Evolutionary conservation across 2,797 vertebrate genomes (phyloP).

Genomic region (Poecile montanus): DNA sequence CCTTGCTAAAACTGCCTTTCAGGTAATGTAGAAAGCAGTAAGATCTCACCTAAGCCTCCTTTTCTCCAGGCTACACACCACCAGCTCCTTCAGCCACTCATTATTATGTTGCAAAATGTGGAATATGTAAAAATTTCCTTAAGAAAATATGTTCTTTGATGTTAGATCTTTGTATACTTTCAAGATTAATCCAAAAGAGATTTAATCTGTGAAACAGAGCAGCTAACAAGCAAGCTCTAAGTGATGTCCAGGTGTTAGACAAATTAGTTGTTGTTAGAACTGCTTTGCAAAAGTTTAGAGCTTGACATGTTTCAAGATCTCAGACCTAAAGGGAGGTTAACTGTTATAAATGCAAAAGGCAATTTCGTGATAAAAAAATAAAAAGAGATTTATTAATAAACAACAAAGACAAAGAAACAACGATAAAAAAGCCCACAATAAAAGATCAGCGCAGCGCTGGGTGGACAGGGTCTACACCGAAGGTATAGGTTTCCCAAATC

Average conservation of each 20-base stretch:
- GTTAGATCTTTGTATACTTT: background rate
- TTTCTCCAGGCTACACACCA: background rate
- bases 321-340: background rate
- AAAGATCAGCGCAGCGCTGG: too few relatives aligned
- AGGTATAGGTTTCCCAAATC: too few relatives aligned
- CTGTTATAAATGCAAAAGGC: too few relatives aligned
- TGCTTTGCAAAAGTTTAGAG: background rate
- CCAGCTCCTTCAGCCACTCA: background rate
- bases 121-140: background rate
- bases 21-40: background rate
- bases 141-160: background rate
- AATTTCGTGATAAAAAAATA: too few relatives aligned
- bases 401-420: too few relatives aligned
- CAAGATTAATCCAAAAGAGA: background rate
- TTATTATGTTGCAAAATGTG: background rate
- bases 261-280: background rate
- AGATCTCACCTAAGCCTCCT: background rate
- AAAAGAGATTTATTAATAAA: too few relatives aligned
- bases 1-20: background rate
- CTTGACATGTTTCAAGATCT: background rate
- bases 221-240: background rate
- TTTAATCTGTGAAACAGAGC: background rate
- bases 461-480: too few relatives aligned
- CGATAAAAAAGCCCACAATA: too few relatives aligned
- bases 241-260: background rate